These are phyloP conservation scores for Macrophya alboannulata DNA, from an alignment of 2,888 invertebrate genomes.

Conservation along the genomic window DNA sequence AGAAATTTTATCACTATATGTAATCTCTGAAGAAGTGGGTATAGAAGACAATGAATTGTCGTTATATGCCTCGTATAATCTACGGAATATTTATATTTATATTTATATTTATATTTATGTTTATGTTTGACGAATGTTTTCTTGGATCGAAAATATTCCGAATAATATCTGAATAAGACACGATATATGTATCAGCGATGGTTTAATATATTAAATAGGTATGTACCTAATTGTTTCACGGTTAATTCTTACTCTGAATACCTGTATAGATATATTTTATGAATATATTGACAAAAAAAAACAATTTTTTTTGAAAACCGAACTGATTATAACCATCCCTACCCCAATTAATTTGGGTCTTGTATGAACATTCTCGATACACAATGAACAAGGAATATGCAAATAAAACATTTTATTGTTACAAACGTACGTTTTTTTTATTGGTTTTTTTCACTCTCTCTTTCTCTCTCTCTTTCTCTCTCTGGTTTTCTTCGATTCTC, in stretches of 20 bases:
- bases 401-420: conserved; percentile 32
- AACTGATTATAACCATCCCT: not conserved
- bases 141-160: not conserved
- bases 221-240: not conserved
- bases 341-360: not conserved
- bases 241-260: no score
- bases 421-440: conserved; percentile 15
- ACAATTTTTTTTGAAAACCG: not conserved
- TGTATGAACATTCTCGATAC: not conserved
- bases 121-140: conserved; percentile 1
- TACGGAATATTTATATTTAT: not conserved
- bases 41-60: not conserved
- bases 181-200: not conserved
- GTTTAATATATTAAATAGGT: conserved; percentile 9
- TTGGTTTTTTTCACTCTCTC: no score
- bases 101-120: not conserved
- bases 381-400: not conserved
- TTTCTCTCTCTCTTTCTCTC: no score
- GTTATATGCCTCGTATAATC: conserved; percentile 15
- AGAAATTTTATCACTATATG: not conserved
- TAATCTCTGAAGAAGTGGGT: conserved; percentile 9
- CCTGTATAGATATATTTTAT: no score
- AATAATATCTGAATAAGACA: not conserved
- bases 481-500: not conserved
- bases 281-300: no score